Base-by-base conservation (phyloP, 2,113 vertebrate genomes). In the Myotis davidii region DNA sequence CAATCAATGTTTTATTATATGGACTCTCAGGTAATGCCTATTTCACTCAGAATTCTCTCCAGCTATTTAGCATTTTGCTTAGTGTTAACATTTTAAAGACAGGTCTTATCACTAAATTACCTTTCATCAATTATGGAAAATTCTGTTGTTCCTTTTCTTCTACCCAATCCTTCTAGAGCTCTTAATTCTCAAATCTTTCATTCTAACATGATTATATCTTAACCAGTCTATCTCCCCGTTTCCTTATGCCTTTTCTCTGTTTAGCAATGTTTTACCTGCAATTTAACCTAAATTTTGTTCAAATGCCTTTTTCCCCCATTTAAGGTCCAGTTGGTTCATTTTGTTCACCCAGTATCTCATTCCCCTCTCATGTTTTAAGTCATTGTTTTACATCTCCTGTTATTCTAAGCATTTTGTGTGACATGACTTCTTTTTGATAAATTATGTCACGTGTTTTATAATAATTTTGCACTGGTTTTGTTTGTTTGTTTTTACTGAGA, bases 401-500 rank as follows among this genome's bases (percentile, higher is more conserved):
- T 56, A 59, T 69, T 39, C 48, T 78, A 72, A 87, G 73, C 37
- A 42, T 72, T 3, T 39, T 39, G 12, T 42, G 29, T 79, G 65
- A 50, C 21, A 54, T 32, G 2, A 21, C 23, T 76, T 79, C 69
- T 59, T 72, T 29, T 13, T 25, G 3, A 70, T 2, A 1, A 78
- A 4, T 0, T 27, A 21, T 5, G 3, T 56, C 27, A 59, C 0
- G 3, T 14, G 25, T 50, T 85, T 76, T n/a, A n/a, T 14, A 64
- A 29, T 64, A 29, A 64, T 64, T 64, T 29, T 64, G 27, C 59
- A 64, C 25, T 64, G 25, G 11, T 64, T 64, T 64, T 27, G 25
- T 29, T 61, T 61, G 59, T 29, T 64, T 64, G 52, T 54, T 98
- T 98, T 98, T 98, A 98, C 98, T 98, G 98, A 98, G 98, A 98